Conservation (phyloP, 2,888 invertebrate genomes). For the Resseliella maxima region DNA sequence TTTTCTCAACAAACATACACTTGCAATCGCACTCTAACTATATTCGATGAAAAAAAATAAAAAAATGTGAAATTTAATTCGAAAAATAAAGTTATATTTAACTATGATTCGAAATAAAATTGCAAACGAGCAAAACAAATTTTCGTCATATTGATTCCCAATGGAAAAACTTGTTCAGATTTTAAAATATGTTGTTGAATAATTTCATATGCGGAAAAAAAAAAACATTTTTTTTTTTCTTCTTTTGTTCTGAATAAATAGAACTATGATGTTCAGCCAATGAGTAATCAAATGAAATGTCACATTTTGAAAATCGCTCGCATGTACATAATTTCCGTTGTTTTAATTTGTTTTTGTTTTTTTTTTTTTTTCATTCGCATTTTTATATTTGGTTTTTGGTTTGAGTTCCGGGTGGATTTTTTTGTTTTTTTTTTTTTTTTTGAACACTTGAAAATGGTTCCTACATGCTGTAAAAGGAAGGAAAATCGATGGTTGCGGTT, state of each 20-base stretch:
- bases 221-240: too few species aligned
- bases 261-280: too few species aligned
- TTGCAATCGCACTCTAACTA: too few species aligned
- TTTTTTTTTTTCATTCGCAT: too few species aligned
- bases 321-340: too few species aligned
- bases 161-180: not conserved
- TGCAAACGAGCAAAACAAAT: not conserved
- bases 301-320: too few species aligned
- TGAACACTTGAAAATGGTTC: not conserved
- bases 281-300: not conserved
- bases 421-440: not conserved
- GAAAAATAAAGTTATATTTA: not conserved
- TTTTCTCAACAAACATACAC: not conserved
- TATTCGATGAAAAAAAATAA: not conserved
- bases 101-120: not conserved
- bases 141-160: not conserved
- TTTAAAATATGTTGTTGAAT: too few species aligned
- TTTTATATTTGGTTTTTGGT: too few species aligned
- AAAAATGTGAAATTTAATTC: not conserved
- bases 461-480: not conserved
- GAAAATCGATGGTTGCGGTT: constrained; percentile 32
- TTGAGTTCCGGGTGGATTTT: not conserved
- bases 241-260: too few species aligned
- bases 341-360: too few species aligned
- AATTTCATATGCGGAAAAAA: too few species aligned